Percentiles rank a stretch among this genome's conserved stretches.
phyloP scores from a whole-genome alignment of 2,113 vertebrate genomes.

The Lanius collurio region DNA sequence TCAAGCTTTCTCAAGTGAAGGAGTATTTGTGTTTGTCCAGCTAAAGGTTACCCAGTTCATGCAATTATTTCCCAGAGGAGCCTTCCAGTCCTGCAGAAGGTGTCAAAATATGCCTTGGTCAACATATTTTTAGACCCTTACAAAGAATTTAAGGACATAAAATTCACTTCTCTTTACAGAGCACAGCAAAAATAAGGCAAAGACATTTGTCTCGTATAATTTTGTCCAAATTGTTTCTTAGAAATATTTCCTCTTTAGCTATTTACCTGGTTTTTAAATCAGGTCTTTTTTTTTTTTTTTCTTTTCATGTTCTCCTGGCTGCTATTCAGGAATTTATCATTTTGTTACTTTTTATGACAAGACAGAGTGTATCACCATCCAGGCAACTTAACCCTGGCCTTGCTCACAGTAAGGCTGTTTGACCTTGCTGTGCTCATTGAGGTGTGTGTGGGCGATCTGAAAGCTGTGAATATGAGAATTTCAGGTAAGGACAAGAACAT shows the following conservation, averaged over 20 bases:
- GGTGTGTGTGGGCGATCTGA: not conserved
- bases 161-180: not conserved
- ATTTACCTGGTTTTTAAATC: not conserved
- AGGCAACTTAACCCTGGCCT: not conserved
- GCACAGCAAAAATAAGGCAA: not conserved
- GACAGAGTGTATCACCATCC: not conserved
- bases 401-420: not conserved
- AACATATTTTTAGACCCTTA: not conserved
- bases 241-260: not conserved
- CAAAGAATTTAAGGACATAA: not conserved
- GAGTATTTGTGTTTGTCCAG: not conserved
- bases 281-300: not conserved
- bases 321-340: not conserved
- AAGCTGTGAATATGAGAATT: not conserved
- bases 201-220: not conserved
- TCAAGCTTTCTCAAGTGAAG: not conserved
- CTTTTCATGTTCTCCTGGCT: not conserved
- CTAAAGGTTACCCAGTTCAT: not conserved
- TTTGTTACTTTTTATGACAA: slow-evolving; percentile 17
- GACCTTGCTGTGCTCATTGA: not conserved
- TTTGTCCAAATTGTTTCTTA: not conserved
- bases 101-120: not conserved
- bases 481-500: not conserved
- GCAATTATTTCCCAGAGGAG: not conserved
- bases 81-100: not conserved